Evolutionary conservation across 2,888 invertebrate species (phyloP).

Genomic region (Exocentrus adspersus): DNA sequence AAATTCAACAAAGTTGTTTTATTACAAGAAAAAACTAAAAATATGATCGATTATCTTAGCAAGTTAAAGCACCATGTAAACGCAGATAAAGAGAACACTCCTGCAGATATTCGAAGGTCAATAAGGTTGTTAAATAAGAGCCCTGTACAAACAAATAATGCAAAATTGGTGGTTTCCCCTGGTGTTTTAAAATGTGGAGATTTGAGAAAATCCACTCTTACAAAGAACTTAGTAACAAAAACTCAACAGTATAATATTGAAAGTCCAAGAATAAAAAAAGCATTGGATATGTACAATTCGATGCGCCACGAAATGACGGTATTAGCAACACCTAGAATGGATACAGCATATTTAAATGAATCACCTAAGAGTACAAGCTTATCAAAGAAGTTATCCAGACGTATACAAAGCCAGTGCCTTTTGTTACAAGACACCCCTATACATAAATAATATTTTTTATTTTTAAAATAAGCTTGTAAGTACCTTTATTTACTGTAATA

Average conservation of each 20-base stretch:
- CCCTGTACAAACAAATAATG: constrained; percentile 9
- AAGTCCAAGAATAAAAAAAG: constrained; percentile 30
- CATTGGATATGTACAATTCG: constrained; percentile 29
- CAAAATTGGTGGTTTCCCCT: constrained; percentile 30
- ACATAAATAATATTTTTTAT: constrained; percentile 25
- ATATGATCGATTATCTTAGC: not conserved
- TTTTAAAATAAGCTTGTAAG: no score
- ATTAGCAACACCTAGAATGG: constrained; percentile 32
- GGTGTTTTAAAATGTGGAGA: constrained; percentile 30
- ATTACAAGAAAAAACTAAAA: constrained; percentile 3
- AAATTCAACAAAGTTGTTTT: not conserved
- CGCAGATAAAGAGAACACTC: constrained; percentile 11
- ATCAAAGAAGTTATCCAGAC: constrained; percentile 30
- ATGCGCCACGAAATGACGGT: constrained; percentile 23
- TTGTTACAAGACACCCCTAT: constrained; percentile 30
- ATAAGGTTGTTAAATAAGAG: constrained; percentile 26
- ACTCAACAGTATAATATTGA: constrained; percentile 18
- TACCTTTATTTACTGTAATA: no score
- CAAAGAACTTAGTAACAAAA: constrained; percentile 37
- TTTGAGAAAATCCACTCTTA: constrained; percentile 33
- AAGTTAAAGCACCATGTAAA: not conserved
- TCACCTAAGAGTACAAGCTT: constrained; percentile 18
- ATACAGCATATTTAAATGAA: constrained; percentile 18
- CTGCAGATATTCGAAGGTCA: constrained; percentile 18
- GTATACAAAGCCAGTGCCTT: constrained; percentile 35